Evolutionary conservation across 2,888 invertebrate genomes (phyloP).

Genomic region (Heliconius aoede): DNA sequence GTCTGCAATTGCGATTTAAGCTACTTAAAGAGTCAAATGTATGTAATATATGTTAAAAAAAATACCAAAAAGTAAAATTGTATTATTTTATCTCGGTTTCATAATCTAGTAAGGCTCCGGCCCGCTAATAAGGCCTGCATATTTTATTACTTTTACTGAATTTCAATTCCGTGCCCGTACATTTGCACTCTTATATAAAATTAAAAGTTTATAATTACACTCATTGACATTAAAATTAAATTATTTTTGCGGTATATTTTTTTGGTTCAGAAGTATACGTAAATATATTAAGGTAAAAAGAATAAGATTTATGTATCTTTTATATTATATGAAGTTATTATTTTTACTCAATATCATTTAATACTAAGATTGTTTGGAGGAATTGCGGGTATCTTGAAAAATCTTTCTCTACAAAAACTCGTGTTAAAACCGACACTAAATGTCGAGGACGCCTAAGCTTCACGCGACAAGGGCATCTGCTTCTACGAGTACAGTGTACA

Average conservation of each 20-base stretch:
- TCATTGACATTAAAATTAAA: background rate
- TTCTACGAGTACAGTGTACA: slow-evolving; percentile 1
- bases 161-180: slow-evolving; percentile 41
- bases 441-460: slow-evolving; percentile 36
- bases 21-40: background rate
- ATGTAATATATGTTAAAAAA: slow-evolving; percentile 10
- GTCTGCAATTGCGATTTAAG: background rate
- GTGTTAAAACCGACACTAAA: slow-evolving; percentile 32
- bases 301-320: background rate
- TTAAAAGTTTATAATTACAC: background rate
- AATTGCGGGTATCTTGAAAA: background rate
- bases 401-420: slow-evolving; percentile 11
- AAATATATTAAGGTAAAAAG: background rate
- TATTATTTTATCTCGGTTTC: slow-evolving; percentile 28
- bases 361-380: background rate
- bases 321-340: background rate
- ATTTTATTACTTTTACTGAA: slow-evolving; percentile 59
- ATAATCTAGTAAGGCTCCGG: slow-evolving; percentile 36
- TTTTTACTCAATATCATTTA: background rate
- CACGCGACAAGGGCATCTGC: slow-evolving; percentile 19
- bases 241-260: background rate
- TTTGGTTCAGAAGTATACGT: background rate
- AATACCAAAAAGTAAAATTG: slow-evolving; percentile 14
- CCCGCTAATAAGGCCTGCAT: slow-evolving; percentile 54
- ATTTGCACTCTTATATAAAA: slow-evolving; percentile 14